Base-by-base conservation (phyloP, 2,797 vertebrate genomes). In the Argentina silus region DNA sequence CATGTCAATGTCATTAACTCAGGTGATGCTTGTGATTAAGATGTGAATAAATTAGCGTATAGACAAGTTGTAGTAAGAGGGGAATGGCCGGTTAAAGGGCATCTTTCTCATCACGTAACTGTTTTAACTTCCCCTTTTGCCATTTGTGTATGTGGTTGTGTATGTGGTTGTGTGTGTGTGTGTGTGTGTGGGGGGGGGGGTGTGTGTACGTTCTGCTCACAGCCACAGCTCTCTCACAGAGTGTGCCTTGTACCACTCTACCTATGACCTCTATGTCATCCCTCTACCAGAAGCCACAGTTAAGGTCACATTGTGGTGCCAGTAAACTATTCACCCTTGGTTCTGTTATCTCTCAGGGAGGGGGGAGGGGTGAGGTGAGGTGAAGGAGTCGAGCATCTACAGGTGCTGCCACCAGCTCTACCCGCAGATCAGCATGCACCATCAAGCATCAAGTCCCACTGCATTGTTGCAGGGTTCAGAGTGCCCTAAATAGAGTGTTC, bases 211-310 rank as follows among this genome's bases (percentile, higher is more conserved):
- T 17, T 15, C 17, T 67, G 79, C 77, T n/a, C n/a, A n/a, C n/a
- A n/a, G n/a, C 67, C 83, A 61, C 74, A 72, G 23, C 63, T 14
- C 19, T 50, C 7, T 4, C n/a, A 15, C 23, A 61, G 10, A 36
- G 47, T 73, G 55, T 56, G 65, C 50, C 17, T 56, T 10, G 65
- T 74, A 21, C 63, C 21, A 27, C 83, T 85, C 85, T 88, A 79
- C 68, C 59, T 83, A 78, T 89, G 82, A 90, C 84, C 80, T 83
- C 78, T 79, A 79, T 81, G 51, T 81, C 75, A 53, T 70, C 86
- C 65, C 76, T 77, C 79, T 71, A 89, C 85, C 87, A 88, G 87
- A 90, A 89, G 87, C 87, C 83, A 23, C 81, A 86, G 79, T 78
- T 90, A 86, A 85, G 86, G 90, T 89, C n/a, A n/a, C n/a, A n/a